These are phyloP conservation scores for Conopomorpha cramerella DNA, from an alignment of 1,140 invertebrate species.

Conservation along the genomic window DNA sequence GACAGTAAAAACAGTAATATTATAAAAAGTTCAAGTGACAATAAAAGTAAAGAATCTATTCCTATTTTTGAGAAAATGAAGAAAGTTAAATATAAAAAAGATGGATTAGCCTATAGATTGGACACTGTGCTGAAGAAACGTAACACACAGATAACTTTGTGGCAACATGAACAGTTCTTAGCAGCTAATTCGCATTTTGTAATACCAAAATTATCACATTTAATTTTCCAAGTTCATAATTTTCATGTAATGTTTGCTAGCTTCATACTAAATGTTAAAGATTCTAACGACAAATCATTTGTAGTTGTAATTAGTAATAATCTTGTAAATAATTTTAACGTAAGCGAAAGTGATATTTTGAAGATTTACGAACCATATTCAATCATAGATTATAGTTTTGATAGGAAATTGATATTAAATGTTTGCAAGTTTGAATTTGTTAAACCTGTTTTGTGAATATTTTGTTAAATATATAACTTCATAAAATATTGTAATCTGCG, in stretches of 20 bases:
- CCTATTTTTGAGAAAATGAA: constrained; percentile 14
- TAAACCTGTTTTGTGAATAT: too few species aligned
- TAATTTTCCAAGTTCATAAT: constrained; percentile 21
- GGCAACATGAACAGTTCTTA: constrained; percentile 42
- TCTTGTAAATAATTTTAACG: constrained; percentile 17
- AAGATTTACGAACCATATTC: constrained; percentile 37
- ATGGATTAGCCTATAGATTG: constrained; percentile 27
- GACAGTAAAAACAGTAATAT: constrained; percentile 4
- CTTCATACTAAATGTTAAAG: constrained; percentile 23
- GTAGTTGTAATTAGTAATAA: constrained; percentile 24
- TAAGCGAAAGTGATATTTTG: constrained; percentile 17
- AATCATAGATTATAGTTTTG: constrained; percentile 12
- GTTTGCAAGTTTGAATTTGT: constrained; percentile 33
- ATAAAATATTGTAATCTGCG: too few species aligned
- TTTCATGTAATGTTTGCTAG: constrained; percentile 2
- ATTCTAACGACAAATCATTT: constrained; percentile 16
- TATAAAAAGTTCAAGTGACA: too few species aligned
- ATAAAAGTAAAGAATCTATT: too few species aligned
- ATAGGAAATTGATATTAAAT: constrained; percentile 29
- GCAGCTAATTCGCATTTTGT: constrained; percentile 37
- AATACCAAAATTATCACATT: constrained; percentile 26
- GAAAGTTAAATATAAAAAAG: constrained; percentile 36
- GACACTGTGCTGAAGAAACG: constrained; percentile 34
- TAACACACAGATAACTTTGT: constrained; percentile 26
- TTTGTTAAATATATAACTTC: neutral